Evolutionary conservation across 2,113 vertebrate species (phyloP).

Genomic region (Pygoscelis antarcticus): DNA sequence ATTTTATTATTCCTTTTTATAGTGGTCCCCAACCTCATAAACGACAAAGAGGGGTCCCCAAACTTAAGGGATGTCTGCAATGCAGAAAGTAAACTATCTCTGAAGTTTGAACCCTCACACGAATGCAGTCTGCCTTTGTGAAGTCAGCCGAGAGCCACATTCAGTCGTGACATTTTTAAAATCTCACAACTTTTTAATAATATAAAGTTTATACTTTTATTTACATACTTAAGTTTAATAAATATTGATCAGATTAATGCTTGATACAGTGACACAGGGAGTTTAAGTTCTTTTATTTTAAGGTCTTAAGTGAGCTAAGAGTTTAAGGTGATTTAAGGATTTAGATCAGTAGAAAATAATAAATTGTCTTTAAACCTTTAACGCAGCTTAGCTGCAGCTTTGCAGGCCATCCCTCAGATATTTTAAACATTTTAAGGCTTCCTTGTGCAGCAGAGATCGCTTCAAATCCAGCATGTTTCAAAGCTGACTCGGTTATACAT

Average conservation of each 20-base stretch:
- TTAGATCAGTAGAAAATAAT: constrained; percentile 43
- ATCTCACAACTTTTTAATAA: background rate
- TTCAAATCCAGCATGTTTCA: background rate
- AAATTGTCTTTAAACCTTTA: constrained; percentile 15
- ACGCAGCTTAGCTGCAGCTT: constrained; percentile 1
- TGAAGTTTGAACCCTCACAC: background rate
- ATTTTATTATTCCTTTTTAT: background rate
- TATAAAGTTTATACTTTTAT: background rate
- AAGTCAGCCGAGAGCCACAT: background rate
- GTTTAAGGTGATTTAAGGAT: constrained; percentile 44
- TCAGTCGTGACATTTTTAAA: background rate
- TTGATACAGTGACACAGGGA: background rate
- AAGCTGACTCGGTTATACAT: fast-evolving
- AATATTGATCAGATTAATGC: constrained; percentile 23
- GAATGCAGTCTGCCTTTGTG: background rate
- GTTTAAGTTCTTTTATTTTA: background rate
- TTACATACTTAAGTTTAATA: background rate
- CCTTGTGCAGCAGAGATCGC: background rate
- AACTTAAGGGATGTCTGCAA: background rate
- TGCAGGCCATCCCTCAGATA: background rate
- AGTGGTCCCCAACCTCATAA: background rate
- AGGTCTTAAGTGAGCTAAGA: constrained; percentile 3
- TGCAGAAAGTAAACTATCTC: background rate
- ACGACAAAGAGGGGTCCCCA: background rate
- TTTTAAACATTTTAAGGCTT: background rate